Evolutionary conservation across 2,797 vertebrate species (phyloP).

Genomic region (Petrocephalus sullivani): DNA sequence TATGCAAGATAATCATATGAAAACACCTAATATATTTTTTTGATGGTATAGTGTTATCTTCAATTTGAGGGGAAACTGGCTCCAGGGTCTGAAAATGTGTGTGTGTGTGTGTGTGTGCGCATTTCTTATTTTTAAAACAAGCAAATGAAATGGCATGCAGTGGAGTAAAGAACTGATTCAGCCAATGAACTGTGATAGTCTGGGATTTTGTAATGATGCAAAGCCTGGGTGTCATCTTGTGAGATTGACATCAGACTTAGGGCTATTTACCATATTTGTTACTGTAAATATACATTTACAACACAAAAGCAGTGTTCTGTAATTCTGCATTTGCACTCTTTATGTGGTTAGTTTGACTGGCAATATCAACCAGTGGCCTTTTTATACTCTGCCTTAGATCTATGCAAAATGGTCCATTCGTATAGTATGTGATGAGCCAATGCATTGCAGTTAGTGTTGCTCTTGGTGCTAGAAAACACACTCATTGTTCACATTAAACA

Average conservation of each 20-base stretch:
- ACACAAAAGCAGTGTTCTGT: neutral
- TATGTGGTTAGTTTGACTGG: neutral
- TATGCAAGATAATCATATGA: neutral
- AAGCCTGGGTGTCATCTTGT: neutral
- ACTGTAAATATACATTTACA: neutral
- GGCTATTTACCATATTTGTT: neutral
- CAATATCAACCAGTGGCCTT: neutral
- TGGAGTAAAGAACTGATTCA: slow-evolving; percentile 2
- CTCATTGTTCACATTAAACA: neutral
- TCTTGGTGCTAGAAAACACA: neutral
- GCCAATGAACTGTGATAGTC: neutral
- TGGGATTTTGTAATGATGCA: neutral
- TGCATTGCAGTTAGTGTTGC: neutral
- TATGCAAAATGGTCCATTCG: neutral
- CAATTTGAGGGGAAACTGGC: neutral
- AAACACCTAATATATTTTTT: neutral
- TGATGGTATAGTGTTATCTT: neutral
- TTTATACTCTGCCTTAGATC: neutral
- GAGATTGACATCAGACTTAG: neutral
- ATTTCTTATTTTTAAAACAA: neutral
- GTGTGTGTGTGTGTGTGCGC: neutral
- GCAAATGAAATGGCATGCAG: neutral
- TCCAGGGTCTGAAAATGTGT: neutral
- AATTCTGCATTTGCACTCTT: neutral
- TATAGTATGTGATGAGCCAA: neutral